Evolutionary conservation across 2,113 vertebrate genomes (phyloP).

Genomic region (Marmota flaviventris): DNA sequence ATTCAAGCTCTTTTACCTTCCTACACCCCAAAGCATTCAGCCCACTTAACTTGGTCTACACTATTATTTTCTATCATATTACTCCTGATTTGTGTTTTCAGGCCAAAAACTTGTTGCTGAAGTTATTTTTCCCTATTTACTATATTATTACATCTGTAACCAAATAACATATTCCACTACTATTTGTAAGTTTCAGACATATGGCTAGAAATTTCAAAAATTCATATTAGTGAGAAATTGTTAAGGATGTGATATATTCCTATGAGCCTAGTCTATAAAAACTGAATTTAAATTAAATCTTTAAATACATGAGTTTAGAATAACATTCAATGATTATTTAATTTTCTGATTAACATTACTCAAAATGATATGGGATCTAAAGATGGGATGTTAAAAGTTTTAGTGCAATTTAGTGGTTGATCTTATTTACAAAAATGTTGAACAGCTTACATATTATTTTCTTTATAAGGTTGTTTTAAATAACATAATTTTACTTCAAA

Average conservation of each 20-base stretch:
- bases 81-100: not conserved
- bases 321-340: not conserved
- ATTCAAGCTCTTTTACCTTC: not conserved
- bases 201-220: not conserved
- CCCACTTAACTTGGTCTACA: not conserved
- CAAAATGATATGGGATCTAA: not conserved
- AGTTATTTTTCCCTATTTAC: not conserved
- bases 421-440: not conserved
- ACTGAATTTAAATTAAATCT: not conserved
- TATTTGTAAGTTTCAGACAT: not conserved
- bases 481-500: constrained; percentile 12
- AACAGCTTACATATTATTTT: not conserved
- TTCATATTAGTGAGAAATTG: not conserved
- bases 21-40: not conserved
- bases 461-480: constrained; percentile 50
- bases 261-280: not conserved
- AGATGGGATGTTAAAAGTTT: not conserved
- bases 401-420: not conserved
- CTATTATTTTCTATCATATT: not conserved
- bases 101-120: not conserved
- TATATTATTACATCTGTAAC: not conserved
- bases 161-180: not conserved
- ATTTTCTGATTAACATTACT: constrained; percentile 24
- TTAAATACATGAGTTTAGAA: not conserved
- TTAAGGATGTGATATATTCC: not conserved